Conservation (phyloP, 2,113 vertebrate genomes). For the Dipodomys spectabilis region DNA sequence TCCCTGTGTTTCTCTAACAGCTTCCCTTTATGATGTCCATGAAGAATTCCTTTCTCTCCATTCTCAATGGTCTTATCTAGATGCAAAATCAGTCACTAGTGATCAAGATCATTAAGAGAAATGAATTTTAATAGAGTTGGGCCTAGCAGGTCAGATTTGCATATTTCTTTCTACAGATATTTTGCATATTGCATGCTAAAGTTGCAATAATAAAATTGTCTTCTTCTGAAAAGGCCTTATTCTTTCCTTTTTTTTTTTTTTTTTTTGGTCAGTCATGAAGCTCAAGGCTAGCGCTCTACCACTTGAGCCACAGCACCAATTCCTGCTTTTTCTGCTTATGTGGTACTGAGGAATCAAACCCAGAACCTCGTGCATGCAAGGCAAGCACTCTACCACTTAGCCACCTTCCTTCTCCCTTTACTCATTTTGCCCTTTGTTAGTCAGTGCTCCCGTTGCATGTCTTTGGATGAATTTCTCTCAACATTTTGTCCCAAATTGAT, state of each 20-base stretch:
- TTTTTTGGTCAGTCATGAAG: too few relatives aligned
- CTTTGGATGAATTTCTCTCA: neutral
- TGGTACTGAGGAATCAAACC: too few relatives aligned
- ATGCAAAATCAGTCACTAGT: neutral
- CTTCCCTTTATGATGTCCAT: neutral
- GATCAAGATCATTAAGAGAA: neutral
- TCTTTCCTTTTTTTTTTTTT: neutral
- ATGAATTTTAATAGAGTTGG: constrained; percentile 4
- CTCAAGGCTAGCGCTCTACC: too few relatives aligned
- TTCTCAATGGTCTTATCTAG: neutral
- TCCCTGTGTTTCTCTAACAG: neutral
- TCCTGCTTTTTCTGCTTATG: too few relatives aligned
- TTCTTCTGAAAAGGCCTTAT: neutral
- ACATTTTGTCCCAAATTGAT: neutral
- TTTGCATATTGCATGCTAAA: neutral
- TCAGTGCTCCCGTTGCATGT: neutral
- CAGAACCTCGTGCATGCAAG: too few relatives aligned
- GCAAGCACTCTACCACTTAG: too few relatives aligned
- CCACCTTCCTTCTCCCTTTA: neutral
- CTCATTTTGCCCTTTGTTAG: neutral
- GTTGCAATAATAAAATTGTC: neutral
- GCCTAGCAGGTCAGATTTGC: neutral
- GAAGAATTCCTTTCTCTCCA: constrained; percentile 19
- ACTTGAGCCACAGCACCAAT: too few relatives aligned
- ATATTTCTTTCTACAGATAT: neutral